Evolutionary conservation across 2,113 vertebrate genomes (phyloP).

Genomic region (Podilymbus podiceps): DNA sequence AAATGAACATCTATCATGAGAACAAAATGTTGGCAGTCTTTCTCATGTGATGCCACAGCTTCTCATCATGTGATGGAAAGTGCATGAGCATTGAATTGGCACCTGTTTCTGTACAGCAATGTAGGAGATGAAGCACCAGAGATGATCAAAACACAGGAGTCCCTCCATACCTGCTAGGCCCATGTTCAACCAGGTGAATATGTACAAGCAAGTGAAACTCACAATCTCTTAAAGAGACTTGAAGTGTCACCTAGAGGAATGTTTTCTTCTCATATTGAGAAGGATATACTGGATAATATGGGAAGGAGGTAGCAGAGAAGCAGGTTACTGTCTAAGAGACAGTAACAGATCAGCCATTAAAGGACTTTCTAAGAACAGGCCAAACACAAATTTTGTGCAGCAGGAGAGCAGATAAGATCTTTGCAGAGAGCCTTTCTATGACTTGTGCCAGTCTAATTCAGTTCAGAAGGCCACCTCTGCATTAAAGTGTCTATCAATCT

Average conservation of each 20-base stretch:
- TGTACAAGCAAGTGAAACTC: background rate
- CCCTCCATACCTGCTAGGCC: background rate
- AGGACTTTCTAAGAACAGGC: background rate
- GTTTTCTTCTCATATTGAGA: background rate
- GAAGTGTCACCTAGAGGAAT: background rate
- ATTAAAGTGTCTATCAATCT: background rate
- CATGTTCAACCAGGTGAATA: background rate
- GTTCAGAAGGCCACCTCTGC: background rate
- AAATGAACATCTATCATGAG: background rate
- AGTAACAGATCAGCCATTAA: background rate
- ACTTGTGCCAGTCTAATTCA: background rate
- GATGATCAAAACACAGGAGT: background rate
- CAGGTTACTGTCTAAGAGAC: background rate
- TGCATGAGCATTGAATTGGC: fast-evolving
- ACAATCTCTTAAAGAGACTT: background rate
- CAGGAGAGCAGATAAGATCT: background rate
- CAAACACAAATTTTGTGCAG: background rate
- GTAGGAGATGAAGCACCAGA: background rate
- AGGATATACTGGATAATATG: background rate
- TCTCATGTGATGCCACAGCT: background rate
- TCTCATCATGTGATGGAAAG: background rate
- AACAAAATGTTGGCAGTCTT: background rate
- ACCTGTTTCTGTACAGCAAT: background rate
- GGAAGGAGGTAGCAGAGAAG: background rate
- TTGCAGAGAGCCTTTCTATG: background rate